phyloP scores from a whole-genome alignment of 37 sponge, comb jelly and placozoan species.

The Ephydatia muelleri region DNA sequence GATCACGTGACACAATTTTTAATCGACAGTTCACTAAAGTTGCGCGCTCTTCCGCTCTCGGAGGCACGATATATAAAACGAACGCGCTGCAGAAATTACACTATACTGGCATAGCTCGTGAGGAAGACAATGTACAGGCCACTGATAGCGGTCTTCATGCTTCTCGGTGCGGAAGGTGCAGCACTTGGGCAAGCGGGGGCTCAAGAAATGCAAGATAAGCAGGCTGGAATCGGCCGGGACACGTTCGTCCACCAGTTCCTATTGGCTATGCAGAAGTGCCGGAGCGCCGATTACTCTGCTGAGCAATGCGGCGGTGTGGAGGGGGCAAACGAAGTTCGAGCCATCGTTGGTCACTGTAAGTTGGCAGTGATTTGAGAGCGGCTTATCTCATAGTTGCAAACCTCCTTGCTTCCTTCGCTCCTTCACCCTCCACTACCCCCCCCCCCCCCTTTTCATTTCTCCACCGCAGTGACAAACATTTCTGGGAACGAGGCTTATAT shows the following conservation, averaged over 20 bases:
- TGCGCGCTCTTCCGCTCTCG: too few species aligned
- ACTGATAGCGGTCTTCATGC: neutral
- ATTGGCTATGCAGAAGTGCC: neutral
- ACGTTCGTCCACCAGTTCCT: neutral
- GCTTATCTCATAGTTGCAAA: too few species aligned
- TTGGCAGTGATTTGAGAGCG: too few species aligned
- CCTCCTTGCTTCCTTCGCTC: too few species aligned
- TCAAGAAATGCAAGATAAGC: neutral
- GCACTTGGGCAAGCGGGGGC: neutral
- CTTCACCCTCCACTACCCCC: too few species aligned
- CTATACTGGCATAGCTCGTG: neutral
- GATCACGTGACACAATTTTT: neutral
- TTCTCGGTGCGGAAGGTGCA: neutral
- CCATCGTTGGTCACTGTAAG: neutral
- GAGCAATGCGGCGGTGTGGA: neutral
- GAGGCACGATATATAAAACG: neutral
- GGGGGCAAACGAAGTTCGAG: neutral
- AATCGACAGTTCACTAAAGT: neutral
- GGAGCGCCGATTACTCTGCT: neutral
- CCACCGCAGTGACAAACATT: neutral
- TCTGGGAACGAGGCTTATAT: neutral
- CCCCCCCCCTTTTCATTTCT: too few species aligned
- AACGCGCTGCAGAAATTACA: neutral
- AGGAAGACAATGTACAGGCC: neutral
- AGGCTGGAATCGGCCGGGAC: neutral